Evolutionary conservation across 2,888 invertebrate genomes (phyloP).

Genomic region (Lottia gigantea): DNA sequence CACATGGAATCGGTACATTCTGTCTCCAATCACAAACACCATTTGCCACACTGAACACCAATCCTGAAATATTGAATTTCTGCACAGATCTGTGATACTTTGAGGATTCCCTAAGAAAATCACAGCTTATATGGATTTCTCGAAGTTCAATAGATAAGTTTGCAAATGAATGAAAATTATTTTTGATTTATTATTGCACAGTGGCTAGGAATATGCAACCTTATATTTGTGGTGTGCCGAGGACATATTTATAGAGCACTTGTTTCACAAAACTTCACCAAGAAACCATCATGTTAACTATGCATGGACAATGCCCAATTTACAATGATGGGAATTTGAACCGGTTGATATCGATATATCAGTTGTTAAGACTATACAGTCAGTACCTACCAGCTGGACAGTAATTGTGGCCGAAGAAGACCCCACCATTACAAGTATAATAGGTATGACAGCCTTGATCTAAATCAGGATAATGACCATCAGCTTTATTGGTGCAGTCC

Average conservation of each 20-base stretch:
- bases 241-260: not conserved
- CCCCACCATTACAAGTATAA: not conserved
- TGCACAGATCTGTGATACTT: too few species aligned
- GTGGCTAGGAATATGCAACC: too few species aligned
- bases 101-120: too few species aligned
- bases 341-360: not conserved
- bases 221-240: not conserved
- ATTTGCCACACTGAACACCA: not conserved
- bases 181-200: too few species aligned
- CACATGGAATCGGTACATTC: not conserved
- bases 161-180: too few species aligned
- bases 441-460: not conserved
- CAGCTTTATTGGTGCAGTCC: not conserved
- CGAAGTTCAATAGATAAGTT: too few species aligned
- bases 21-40: conserved; percentile 1
- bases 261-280: not conserved
- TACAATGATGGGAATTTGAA: not conserved
- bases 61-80: not conserved
- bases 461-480: not conserved
- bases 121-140: too few species aligned
- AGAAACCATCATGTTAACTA: too few species aligned
- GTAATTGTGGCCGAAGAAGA: not conserved
- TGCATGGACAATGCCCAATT: not conserved
- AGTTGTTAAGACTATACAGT: not conserved
- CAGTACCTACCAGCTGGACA: not conserved